Evolutionary conservation across 2,797 vertebrate genomes (phyloP), one percentile per base, ranked within the genome.

Genomic region (Cygnus olor): DNA sequence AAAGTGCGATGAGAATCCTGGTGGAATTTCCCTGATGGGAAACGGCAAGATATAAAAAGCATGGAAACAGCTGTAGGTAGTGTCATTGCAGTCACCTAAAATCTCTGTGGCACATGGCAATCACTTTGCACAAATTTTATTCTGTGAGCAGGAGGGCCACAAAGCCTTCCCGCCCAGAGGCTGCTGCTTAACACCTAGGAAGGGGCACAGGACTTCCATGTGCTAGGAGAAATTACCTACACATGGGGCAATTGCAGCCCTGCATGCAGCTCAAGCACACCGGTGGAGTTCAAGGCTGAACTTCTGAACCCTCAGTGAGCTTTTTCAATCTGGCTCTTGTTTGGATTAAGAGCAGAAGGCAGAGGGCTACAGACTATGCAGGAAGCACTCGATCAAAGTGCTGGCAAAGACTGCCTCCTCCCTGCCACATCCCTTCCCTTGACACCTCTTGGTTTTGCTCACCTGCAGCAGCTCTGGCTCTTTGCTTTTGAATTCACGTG

Each of bases 361-460:
- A 95, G 88, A 89, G 66, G 88, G 88, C 85, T 94, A 77, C 53
- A 96, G 78, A 85, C 86, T 85, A n/a, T 10, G 79, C 86, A 95
- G 96, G 97, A 96, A 96, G 83, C 91, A 94, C 83, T 97, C 16
- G 34, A 96, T 97, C 89, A 96, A 95, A 96, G 92, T 81, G 79
- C 91, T 94, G 93, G 96, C 89, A 20, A 95, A 95, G 88, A 27
- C 81, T 91, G 90, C 82, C 73, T 96, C 80, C 64, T 95, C 85
- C 90, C 93, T 94, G 95, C 94, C 92, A 96, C 80, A 86, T 88
- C 95, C 69, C 93, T 95, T 96, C 87, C 94, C 71, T 54, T 71
- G 94, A 95, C 80, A 93, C 89, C 94, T 93, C 89, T 91, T 94
- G 94, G 94, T 80, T 96, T 87, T 89, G 89, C 94, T 96, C 93